These are phyloP conservation scores for Colossoma macropomum DNA, from an alignment of 2,113 vertebrate genomes.

Conservation along the genomic window DNA sequence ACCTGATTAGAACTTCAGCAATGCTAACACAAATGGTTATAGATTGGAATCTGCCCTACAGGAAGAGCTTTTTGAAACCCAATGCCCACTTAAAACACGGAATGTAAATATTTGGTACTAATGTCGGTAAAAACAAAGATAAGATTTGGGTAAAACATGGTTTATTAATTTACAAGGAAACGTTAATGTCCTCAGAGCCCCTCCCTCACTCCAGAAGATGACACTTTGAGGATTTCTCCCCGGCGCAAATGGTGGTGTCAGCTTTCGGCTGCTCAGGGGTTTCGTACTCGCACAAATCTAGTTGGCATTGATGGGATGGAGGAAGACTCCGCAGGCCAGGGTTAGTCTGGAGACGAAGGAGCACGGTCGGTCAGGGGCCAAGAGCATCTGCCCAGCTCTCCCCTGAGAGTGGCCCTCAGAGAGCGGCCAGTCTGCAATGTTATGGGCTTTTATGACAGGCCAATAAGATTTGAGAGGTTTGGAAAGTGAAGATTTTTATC, in stretches of 20 bases:
- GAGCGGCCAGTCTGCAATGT: conserved; percentile 82
- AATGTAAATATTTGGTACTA: conserved; percentile 98
- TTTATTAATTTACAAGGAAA: conserved; percentile 90
- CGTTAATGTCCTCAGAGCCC: conserved; percentile 79
- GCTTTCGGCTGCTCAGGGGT: conserved; percentile 83
- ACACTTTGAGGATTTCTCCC: conserved; percentile 84
- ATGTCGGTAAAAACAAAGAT: conserved; percentile 86
- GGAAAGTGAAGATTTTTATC: conserved; percentile 90
- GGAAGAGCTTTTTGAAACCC: conserved; percentile 87
- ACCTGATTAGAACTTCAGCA: conserved; percentile 64
- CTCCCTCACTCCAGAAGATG: conserved; percentile 77
- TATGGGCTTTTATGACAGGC: conserved; percentile 89
- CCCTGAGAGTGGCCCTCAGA: conserved; percentile 75
- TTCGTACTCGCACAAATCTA: conserved; percentile 82
- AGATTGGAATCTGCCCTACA: conserved; percentile 74
- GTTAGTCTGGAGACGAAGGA: conserved; percentile 81
- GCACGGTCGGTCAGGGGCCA: conserved; percentile 76
- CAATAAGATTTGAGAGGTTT: conserved; percentile 85
- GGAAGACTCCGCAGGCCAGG: conserved; percentile 81
- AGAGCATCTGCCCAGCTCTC: conserved; percentile 77
- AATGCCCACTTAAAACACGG: conserved; percentile 89
- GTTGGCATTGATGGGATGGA: conserved; percentile 88
- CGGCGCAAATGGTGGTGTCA: conserved; percentile 85
- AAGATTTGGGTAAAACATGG: conserved; percentile 87
- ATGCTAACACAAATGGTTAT: conserved; percentile 75